Conservation (phyloP, 2,797 vertebrate species). For the Holocentrus rufus region DNA sequence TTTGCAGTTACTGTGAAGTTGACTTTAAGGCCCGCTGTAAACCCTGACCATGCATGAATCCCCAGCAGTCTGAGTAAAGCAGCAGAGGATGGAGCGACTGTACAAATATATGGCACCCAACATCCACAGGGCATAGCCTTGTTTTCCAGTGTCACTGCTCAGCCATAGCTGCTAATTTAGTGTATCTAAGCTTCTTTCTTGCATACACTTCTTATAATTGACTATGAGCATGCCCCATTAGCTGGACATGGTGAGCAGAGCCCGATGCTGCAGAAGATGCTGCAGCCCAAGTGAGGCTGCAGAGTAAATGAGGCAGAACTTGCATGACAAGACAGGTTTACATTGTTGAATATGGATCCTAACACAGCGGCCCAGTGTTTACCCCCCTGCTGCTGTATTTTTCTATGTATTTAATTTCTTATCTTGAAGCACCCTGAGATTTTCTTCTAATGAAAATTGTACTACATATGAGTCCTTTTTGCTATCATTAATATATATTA, state of each 20-base stretch:
- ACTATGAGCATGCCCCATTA: conserved; percentile 16
- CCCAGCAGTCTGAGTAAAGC: conserved; percentile 12
- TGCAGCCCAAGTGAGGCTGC: conserved; percentile 7
- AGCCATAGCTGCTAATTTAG: conserved; percentile 15
- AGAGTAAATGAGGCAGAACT: conserved; percentile 10
- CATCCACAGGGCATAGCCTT: conserved; percentile 34
- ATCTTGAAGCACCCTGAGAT: too few species aligned
- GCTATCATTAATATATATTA: background rate
- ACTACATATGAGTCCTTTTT: background rate
- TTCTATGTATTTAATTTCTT: background rate
- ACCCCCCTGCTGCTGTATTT: background rate
- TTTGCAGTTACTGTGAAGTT: background rate
- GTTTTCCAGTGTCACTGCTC: background rate
- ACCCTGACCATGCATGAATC: background rate
- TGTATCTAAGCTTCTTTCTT: conserved; percentile 13
- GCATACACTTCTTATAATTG: conserved; percentile 15
- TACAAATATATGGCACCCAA: conserved; percentile 15
- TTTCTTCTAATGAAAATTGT: background rate
- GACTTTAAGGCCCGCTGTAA: conserved; percentile 13
- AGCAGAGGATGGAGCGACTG: conserved; percentile 13
- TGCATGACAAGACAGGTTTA: background rate
- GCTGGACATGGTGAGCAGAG: conserved; percentile 4
- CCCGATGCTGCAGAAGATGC: background rate
- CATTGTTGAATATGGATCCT: conserved; percentile 6
- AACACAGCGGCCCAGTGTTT: background rate